A percentile compares a stretch with the other conserved stretches of the same genome.
Conservation (phyloP, 2,888 invertebrate species). For the Hypena proboscidalis region DNA sequence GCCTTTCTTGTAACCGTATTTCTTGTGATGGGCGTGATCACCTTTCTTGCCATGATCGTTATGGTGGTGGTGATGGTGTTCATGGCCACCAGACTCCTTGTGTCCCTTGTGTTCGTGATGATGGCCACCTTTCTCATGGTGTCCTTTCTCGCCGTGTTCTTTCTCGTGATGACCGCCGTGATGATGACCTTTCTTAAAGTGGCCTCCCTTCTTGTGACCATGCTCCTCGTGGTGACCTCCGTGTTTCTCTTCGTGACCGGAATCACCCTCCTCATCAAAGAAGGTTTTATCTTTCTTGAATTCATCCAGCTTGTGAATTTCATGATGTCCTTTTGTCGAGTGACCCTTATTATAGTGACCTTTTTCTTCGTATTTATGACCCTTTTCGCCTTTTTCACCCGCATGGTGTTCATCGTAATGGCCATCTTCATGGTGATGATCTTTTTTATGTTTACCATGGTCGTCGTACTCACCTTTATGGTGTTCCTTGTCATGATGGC, state of each 20-base stretch:
- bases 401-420: conserved; percentile 87
- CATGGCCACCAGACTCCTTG: conserved; percentile 91
- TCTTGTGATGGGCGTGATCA: conserved; percentile 91
- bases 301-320: conserved; percentile 93
- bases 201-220: conserved; percentile 92
- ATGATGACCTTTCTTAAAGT: conserved; percentile 92
- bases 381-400: conserved; percentile 88
- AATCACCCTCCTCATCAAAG: conserved; percentile 94
- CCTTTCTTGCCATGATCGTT: conserved; percentile 92
- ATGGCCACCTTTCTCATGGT: conserved; percentile 92
- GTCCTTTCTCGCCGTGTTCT: conserved; percentile 92
- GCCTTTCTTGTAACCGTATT: conserved; percentile 89
- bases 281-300: conserved; percentile 94
- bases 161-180: conserved; percentile 91
- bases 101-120: conserved; percentile 92
- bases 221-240: conserved; percentile 92
- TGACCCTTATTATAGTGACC: conserved; percentile 94
- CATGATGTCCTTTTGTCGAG: conserved; percentile 94
- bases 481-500: conserved; percentile 89
- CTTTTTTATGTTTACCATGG: conserved; percentile 86
- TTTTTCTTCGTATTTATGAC: conserved; percentile 87
- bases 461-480: conserved; percentile 87
- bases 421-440: conserved; percentile 87
- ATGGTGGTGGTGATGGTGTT: conserved; percentile 90
- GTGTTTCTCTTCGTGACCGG: conserved; percentile 92